A percentile compares a stretch with the other conserved stretches of the same genome.
These are phyloP conservation scores for Ophioninae sp. DNA, from an alignment of 2,888 invertebrate genomes.

Conservation along the genomic window DNA sequence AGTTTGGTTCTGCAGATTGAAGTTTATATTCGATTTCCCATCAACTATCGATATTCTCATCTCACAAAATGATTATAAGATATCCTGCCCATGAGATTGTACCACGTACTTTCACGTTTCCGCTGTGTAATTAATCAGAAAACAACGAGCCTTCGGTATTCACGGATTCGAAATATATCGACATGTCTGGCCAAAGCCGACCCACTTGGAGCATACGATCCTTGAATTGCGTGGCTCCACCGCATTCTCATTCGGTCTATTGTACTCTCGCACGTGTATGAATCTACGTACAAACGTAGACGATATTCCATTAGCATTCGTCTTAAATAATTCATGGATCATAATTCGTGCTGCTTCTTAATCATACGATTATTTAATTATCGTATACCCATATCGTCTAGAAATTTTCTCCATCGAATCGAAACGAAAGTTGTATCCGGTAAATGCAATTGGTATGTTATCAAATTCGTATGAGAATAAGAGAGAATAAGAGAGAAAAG, in stretches of 20 bases:
- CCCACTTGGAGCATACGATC: conserved; percentile 14
- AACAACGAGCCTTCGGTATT: neutral
- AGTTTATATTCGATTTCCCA: neutral
- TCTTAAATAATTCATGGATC: conserved; percentile 71
- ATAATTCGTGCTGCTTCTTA: conserved; percentile 69
- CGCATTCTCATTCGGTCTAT: neutral
- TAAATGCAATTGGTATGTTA: conserved; percentile 43
- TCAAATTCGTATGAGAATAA: conserved; percentile 45
- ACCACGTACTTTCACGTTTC: neutral
- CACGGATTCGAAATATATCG: neutral
- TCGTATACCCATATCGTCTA: conserved; percentile 58
- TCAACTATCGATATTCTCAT: neutral
- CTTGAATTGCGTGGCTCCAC: neutral
- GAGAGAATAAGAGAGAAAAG: neutral
- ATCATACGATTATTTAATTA: conserved; percentile 75
- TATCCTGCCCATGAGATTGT: neutral
- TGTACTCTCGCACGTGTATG: neutral
- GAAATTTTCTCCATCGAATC: neutral
- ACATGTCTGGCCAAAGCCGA: conserved; percentile 24
- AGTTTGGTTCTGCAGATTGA: neutral
- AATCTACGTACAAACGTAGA: conserved; percentile 7
- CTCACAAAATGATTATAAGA: neutral
- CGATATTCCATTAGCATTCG: conserved; percentile 66
- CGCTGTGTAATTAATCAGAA: neutral
- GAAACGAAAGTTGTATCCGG: conserved; percentile 23